These are phyloP conservation scores for Ia io DNA, from an alignment of 2,113 vertebrate genomes.

Conservation along the genomic window DNA sequence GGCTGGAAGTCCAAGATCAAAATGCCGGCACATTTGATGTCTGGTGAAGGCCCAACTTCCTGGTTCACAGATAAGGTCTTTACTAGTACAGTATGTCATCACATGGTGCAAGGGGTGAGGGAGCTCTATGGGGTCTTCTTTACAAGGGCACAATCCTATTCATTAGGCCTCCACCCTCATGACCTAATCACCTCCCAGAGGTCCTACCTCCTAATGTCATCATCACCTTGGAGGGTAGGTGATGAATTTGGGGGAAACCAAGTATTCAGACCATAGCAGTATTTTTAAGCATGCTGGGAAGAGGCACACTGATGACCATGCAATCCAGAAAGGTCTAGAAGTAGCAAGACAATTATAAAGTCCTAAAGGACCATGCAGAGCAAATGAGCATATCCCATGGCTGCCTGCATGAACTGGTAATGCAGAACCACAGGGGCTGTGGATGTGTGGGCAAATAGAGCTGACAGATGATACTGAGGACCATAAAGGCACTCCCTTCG, in stretches of 20 bases:
- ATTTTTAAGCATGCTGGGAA: not conserved
- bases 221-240: not conserved
- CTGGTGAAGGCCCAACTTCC: not conserved
- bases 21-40: not conserved
- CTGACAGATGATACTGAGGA: not conserved
- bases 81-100: not conserved
- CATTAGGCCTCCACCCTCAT: not conserved
- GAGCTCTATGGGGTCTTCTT: not conserved
- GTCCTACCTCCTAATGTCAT: not conserved
- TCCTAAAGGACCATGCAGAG: not conserved
- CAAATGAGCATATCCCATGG: not conserved
- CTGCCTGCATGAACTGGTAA: not conserved
- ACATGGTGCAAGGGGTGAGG: not conserved
- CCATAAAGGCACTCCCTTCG: not conserved
- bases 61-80: not conserved
- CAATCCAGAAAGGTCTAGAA: not conserved
- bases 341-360: not conserved
- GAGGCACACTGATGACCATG: not conserved
- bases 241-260: not conserved
- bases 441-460: not conserved
- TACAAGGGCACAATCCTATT: not conserved
- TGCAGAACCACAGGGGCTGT: not conserved
- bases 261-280: not conserved
- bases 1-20: not conserved
- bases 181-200: not conserved